Evolutionary conservation across 2,113 vertebrate species (phyloP).

Genomic region (Bambusicola thoracicus): DNA sequence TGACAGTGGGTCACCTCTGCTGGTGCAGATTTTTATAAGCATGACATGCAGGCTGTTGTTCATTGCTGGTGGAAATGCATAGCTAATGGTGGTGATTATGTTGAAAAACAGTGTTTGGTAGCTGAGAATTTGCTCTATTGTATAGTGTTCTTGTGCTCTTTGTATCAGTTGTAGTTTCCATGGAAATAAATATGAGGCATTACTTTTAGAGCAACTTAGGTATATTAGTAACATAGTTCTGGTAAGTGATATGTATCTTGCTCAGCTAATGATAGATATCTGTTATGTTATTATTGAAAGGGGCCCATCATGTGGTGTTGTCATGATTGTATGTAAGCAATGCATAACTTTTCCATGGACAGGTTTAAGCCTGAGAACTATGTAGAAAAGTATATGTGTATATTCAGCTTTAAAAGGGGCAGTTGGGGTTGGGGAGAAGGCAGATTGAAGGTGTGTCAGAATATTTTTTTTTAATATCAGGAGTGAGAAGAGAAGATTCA

Average conservation of each 20-base stretch:
- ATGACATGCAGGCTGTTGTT: too few species aligned
- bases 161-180: too few species aligned
- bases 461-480: not conserved
- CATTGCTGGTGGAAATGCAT: too few species aligned
- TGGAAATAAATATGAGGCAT: too few species aligned
- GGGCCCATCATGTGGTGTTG: fast-evolving
- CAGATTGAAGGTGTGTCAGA: not conserved
- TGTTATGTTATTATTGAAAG: not conserved
- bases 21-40: too few species aligned
- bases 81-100: too few species aligned
- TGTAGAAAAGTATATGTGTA: fast-evolving
- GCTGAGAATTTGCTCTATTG: too few species aligned
- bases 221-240: not conserved
- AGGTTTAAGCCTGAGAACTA: not conserved
- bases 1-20: too few species aligned
- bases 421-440: not conserved
- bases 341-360: not conserved
- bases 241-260: not conserved
- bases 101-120: too few species aligned
- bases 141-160: too few species aligned
- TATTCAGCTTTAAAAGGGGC: not conserved
- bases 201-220: too few species aligned
- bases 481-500: not conserved
- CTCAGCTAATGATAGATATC: not conserved
- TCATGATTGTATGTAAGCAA: not conserved